phyloP scores from a whole-genome alignment of 2,113 vertebrate species.

The Varanus salvator region DNA sequence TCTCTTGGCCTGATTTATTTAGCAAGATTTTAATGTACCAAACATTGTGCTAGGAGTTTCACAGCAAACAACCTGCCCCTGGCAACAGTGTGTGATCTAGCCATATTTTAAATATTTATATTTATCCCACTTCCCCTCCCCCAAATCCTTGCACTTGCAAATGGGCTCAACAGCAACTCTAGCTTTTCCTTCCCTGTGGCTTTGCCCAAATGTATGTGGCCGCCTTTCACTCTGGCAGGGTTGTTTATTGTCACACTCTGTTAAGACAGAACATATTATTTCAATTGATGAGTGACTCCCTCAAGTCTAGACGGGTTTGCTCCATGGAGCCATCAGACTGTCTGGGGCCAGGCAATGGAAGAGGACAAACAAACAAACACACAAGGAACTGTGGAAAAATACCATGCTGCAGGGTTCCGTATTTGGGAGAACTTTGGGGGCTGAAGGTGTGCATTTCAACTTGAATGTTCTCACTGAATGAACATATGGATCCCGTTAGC shows the following conservation, averaged over 20 bases:
- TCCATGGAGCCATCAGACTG: background rate
- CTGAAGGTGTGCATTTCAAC: background rate
- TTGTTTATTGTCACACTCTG: background rate
- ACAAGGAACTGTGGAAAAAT: background rate
- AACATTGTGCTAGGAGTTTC: background rate
- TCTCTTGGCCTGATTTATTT: background rate
- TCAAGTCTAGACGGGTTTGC: conserved; percentile 8
- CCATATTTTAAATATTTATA: background rate
- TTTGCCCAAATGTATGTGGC: background rate
- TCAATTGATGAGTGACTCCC: conserved; percentile 12
- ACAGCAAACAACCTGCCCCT: background rate
- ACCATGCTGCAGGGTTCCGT: background rate
- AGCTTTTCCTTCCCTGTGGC: background rate
- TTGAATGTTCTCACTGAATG: background rate
- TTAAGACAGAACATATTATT: conserved; percentile 11
- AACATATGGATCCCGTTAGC: background rate
- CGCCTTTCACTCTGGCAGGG: background rate
- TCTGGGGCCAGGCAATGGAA: background rate
- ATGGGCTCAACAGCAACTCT: background rate
- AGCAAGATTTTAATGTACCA: background rate
- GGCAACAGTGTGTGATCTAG: background rate
- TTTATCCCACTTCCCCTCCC: background rate
- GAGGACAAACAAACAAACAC: conserved; percentile 12
- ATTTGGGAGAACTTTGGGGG: background rate
- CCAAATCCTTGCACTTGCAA: background rate